Percentiles rank a stretch among this genome's conserved stretches.
Conservation (phyloP, 2,888 invertebrate species). For the Ectropis crepuscularia region DNA sequence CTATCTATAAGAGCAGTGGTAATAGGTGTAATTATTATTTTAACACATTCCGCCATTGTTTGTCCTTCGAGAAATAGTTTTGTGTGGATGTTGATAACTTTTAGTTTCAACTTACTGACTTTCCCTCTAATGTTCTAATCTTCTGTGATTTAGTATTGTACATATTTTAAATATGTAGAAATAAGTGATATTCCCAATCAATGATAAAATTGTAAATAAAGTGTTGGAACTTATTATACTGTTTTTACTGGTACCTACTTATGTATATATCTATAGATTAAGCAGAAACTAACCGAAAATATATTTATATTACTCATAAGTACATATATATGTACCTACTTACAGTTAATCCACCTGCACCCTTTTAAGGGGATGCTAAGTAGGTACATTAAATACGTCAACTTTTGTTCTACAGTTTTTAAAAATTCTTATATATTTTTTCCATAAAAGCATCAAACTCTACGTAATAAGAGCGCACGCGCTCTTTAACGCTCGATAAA, state of each 20-base stretch:
- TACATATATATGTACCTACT: no score
- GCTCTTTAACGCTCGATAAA: no score
- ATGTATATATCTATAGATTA: no score
- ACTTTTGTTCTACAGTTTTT: no score
- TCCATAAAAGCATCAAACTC: no score
- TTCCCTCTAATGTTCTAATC: conserved; percentile 50
- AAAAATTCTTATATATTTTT: no score
- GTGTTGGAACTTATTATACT: conserved; percentile 40
- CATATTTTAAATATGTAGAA: conserved; percentile 46
- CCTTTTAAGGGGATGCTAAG: no score
- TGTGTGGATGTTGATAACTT: conserved; percentile 47
- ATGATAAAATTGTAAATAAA: conserved; percentile 57
- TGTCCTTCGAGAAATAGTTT: conserved; percentile 11
- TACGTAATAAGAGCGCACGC: no score
- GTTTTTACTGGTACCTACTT: not conserved
- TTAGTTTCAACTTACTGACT: conserved; percentile 34
- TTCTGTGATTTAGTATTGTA: conserved; percentile 75
- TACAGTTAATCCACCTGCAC: not conserved
- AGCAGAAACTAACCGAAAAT: no score
- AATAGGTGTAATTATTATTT: not conserved
- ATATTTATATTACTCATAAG: no score
- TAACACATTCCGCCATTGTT: conserved; percentile 24
- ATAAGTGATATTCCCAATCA: conserved; percentile 42
- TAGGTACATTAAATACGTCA: no score
- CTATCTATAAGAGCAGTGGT: no score